phyloP scores from a whole-genome alignment of 2,888 invertebrate genomes.

The Myopa tessellatipennis region DNA sequence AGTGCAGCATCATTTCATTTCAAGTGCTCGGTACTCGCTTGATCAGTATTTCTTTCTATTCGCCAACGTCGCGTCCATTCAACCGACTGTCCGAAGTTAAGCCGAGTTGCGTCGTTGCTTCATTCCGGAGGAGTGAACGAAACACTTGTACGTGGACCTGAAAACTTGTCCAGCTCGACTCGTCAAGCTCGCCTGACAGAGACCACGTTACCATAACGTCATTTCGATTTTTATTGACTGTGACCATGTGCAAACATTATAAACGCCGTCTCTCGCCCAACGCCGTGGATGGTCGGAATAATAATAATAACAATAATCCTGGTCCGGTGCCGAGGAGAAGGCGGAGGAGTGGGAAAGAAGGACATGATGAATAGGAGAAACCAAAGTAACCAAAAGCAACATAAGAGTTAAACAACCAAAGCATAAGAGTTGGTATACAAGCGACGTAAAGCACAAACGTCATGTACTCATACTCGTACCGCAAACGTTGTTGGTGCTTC shows the following conservation, averaged over 20 bases:
- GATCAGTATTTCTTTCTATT: neutral
- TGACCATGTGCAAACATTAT: slow-evolving; percentile 44
- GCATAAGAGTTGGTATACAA: slow-evolving; percentile 9
- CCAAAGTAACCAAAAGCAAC: neutral
- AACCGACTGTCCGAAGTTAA: no score
- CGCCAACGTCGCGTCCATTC: no score
- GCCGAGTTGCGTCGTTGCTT: no score
- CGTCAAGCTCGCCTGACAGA: neutral
- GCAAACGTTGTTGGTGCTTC: slow-evolving; percentile 2
- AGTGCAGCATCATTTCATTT: no score
- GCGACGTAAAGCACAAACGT: slow-evolving; percentile 16
- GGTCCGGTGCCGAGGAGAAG: neutral
- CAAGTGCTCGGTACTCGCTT: neutral
- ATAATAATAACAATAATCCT: neutral
- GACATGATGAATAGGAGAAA: neutral
- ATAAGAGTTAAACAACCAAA: no score
- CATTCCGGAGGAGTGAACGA: no score
- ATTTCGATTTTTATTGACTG: slow-evolving; percentile 44
- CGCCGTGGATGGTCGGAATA: neutral
- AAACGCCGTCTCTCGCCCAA: neutral
- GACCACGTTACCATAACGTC: slow-evolving; percentile 37
- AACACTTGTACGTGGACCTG: no score
- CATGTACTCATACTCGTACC: neutral
- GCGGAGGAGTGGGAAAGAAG: neutral
- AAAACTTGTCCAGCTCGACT: no score